Base-by-base conservation (phyloP, 1,140 invertebrate species). In the Pectinophora gossypiella region DNA sequence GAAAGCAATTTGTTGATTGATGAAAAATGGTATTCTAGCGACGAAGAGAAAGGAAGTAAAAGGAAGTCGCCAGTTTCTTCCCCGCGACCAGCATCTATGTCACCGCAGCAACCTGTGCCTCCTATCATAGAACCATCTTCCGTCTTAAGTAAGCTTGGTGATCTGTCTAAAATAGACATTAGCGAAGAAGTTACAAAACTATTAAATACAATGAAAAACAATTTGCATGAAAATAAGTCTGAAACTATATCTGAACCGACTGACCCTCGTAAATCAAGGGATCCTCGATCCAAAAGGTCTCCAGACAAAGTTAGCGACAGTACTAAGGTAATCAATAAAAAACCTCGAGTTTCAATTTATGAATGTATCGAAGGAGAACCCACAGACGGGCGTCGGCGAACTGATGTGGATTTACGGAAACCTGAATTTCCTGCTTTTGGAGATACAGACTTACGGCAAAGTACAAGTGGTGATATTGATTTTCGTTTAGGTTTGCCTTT, bases 1-100 rank as follows among this genome's bases (percentile, higher is more conserved):
- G 77, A 89, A 27, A 89, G 89, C 48, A 89, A 88, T 58, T 83
- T 90, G 22, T 81, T 89, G 57, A 88, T 89, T 46, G 89, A 92
- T 54, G 93, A 94, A 53, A 92, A 94, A 68, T 94, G 94, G 93
- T 95, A 94, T 71, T 94, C 93, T 0, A 93, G 93, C 61, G 93
- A 95, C 46, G 92, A 94, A 56, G 92, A 94, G 59, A 87, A 84
- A 43, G 72, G 72, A 16, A 67, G 19, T 3, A 88, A 79, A 75
- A 81, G 66, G 43, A 87, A 77, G 52, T 88, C 76, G 36, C 83
- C 84, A 1, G 50, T 23, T 18, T 64, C 67, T 18, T 84, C 81
- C 9, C 80, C 80, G 13, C 65, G 63, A 51, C 66, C 66, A 49
- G 52, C 56, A 3, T 65, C 72, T 15, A 59, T 69, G 48, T 86